phyloP scores from a whole-genome alignment of 1,140 invertebrate species.

The Drosophila triauraria region DNA sequence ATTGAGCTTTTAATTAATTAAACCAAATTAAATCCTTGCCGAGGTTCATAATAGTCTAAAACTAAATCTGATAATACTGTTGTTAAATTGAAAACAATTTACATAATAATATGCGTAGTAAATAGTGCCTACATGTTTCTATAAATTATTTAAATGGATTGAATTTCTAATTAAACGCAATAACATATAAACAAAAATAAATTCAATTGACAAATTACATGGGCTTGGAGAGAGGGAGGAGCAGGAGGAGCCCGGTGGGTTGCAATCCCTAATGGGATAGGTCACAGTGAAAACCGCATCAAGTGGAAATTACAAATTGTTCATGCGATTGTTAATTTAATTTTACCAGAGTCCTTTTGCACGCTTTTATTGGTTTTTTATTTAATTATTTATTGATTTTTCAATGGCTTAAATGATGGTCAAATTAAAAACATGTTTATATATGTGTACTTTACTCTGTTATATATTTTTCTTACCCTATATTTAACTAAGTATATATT shows the following conservation, averaged over 20 bases:
- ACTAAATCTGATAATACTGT: not conserved
- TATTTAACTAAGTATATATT: not conserved
- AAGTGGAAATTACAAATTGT: slow-evolving; percentile 54
- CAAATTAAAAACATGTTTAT: slow-evolving; percentile 1
- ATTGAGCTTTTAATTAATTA: not conserved
- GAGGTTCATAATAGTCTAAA: not conserved
- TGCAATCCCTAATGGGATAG: not conserved
- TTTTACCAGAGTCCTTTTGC: slow-evolving; percentile 7
- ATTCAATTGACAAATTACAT: slow-evolving; percentile 71
- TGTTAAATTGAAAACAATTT: not conserved
- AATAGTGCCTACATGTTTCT: slow-evolving; percentile 1
- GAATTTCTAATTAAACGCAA: slow-evolving; percentile 67
- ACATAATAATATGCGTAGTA: slow-evolving; percentile 2
- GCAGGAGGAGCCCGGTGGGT: not conserved
- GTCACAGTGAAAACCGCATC: slow-evolving; percentile 46
- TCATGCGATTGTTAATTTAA: slow-evolving; percentile 52
- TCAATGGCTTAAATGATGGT: slow-evolving; percentile 22
- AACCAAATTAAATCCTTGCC: not conserved
- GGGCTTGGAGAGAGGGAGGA: not conserved
- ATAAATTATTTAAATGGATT: slow-evolving; percentile 54
- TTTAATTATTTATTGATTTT: slow-evolving; percentile 54
- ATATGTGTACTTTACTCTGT: not conserved
- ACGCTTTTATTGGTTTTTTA: slow-evolving; percentile 43
- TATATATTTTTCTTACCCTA: slow-evolving; percentile 4
- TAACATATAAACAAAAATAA: slow-evolving; percentile 59